These are phyloP conservation scores for Fistularia tabacaria DNA, from an alignment of 2,797 vertebrate species.

Conservation along the genomic window DNA sequence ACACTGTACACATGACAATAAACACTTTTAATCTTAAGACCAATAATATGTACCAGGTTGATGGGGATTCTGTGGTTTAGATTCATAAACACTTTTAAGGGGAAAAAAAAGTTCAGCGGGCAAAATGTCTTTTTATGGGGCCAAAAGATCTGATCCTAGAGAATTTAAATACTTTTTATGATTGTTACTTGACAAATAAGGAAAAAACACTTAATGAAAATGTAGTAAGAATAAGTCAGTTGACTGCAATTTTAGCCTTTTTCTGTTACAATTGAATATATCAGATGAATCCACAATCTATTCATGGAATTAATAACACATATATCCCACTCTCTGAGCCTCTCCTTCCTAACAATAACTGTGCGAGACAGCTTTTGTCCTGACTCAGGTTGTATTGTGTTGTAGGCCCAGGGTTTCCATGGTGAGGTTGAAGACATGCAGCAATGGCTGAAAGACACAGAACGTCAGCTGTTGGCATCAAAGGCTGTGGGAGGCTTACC, in stretches of 20 bases:
- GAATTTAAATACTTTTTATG: neutral
- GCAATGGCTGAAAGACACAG: constrained; percentile 96
- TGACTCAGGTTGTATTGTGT: constrained; percentile 74
- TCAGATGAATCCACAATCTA: constrained; percentile 13
- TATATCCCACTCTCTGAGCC: constrained; percentile 32
- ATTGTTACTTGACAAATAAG: neutral
- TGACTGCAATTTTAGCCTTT: no score
- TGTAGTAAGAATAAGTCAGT: no score
- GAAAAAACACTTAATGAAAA: no score
- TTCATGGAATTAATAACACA: constrained; percentile 47
- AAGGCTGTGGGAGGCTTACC: constrained; percentile 97
- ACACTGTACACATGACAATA: no score
- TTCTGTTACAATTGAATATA: no score
- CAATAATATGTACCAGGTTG: no score
- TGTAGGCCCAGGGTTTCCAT: constrained; percentile 99
- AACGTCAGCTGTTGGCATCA: constrained; percentile 95
- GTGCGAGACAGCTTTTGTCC: constrained; percentile 68
- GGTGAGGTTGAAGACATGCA: constrained; percentile 98
- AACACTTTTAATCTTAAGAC: no score
- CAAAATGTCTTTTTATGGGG: no score
- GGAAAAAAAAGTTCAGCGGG: no score
- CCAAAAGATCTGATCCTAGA: neutral
- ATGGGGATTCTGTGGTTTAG: no score
- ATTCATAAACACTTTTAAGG: no score
- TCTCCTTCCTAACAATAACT: constrained; percentile 50